Evolutionary conservation across 2,797 vertebrate genomes (phyloP).

Genomic region (Pelobates cultripes): DNA sequence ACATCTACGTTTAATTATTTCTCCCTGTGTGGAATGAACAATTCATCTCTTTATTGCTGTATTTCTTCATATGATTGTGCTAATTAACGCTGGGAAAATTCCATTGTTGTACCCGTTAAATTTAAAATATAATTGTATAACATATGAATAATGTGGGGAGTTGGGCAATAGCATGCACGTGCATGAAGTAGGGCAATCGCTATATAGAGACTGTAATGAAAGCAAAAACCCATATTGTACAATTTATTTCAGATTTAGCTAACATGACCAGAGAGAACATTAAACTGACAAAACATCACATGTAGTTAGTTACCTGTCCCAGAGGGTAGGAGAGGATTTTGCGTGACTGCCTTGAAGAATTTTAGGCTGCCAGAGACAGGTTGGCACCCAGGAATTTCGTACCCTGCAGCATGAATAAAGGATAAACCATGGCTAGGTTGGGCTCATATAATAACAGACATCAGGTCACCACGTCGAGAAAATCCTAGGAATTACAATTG

Average conservation of each 20-base stretch:
- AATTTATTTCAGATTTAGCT: not conserved
- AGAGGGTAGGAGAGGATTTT: slow-evolving; percentile 79
- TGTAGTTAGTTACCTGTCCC: slow-evolving; percentile 80
- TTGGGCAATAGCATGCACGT: too few species aligned
- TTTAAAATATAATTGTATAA: too few species aligned
- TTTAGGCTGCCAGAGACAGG: slow-evolving; percentile 78
- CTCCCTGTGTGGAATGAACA: too few species aligned
- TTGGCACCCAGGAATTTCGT: slow-evolving; percentile 79
- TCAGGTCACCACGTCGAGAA: slow-evolving; percentile 27
- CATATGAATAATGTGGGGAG: too few species aligned
- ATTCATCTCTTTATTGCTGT: too few species aligned
- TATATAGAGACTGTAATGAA: too few species aligned
- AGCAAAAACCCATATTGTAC: too few species aligned
- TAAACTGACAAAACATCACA: slow-evolving; percentile 66
- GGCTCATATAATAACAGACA: slow-evolving; percentile 62
- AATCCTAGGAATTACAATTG: not conserved
- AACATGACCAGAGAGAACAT: not conserved
- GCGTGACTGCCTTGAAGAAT: slow-evolving; percentile 79
- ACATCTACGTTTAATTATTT: too few species aligned
- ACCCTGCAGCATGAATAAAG: slow-evolving; percentile 78
- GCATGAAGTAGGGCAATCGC: too few species aligned
- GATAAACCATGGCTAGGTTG: slow-evolving; percentile 75
- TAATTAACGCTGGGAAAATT: too few species aligned
- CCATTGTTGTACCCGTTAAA: too few species aligned
- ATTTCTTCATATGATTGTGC: too few species aligned